Conservation (phyloP, 92 coral and sea anemone genomes). For the Phymanthus crucifer region DNA sequence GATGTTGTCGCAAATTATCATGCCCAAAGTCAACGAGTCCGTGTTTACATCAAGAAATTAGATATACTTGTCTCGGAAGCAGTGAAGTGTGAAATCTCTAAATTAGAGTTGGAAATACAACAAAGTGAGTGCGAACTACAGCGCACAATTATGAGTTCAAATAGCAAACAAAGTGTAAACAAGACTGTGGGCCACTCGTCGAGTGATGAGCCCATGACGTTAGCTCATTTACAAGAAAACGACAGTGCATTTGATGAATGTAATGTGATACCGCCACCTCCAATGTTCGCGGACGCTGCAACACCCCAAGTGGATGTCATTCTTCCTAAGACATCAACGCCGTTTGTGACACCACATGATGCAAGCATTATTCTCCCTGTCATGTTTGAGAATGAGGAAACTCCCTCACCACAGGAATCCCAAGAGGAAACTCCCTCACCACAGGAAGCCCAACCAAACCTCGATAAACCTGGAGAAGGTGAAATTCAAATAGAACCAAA, state of each 20-base stretch:
- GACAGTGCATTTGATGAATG: background rate
- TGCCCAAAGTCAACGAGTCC: conserved; percentile 17
- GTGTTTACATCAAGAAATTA: background rate
- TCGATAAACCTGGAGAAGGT: background rate
- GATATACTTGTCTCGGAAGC: background rate
- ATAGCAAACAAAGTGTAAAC: background rate
- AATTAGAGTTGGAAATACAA: conserved; percentile 8
- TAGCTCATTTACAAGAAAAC: background rate
- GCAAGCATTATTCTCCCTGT: background rate
- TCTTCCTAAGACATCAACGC: conserved; percentile 11
- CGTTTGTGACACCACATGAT: background rate
- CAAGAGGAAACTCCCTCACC: background rate
- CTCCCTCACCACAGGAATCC: background rate
- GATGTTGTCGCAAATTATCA: conserved; percentile 6
- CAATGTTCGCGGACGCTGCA: background rate
- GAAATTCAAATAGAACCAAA: background rate
- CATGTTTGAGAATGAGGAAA: background rate
- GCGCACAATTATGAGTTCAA: conserved; percentile 20
- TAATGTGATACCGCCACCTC: conserved; percentile 18
- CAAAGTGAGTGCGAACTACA: conserved; percentile 10
- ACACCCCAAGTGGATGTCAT: background rate
- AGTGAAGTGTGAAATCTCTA: conserved; percentile 12
- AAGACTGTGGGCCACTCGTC: conserved; percentile 1
- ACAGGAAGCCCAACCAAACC: conserved; percentile 11
- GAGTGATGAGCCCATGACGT: conserved; percentile 16